Evolutionary conservation across 2,888 invertebrate species (phyloP).

Genomic region (Spodoptera littoralis): DNA sequence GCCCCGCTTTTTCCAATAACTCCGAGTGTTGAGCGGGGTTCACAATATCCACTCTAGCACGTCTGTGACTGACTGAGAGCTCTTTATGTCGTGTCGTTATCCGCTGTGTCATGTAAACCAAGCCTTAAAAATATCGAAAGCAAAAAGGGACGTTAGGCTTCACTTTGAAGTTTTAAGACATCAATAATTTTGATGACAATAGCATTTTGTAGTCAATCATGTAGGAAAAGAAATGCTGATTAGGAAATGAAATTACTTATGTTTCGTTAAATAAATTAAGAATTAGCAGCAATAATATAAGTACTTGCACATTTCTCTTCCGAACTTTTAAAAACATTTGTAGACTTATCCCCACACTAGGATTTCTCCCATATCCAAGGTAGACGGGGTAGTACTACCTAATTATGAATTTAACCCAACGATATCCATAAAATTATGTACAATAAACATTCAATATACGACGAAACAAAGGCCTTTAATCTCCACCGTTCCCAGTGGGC

Average conservation of each 20-base stretch:
- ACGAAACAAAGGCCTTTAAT: constrained; percentile 53
- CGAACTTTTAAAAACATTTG: too few relatives aligned
- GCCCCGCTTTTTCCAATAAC: constrained; percentile 50
- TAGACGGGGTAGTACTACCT: too few relatives aligned
- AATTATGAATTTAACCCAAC: constrained; percentile 14
- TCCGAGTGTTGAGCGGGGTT: constrained; percentile 47
- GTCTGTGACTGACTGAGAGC: constrained; percentile 60
- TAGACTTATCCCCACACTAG: too few relatives aligned
- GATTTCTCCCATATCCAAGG: too few relatives aligned
- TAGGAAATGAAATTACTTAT: too few relatives aligned
- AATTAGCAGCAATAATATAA: too few relatives aligned
- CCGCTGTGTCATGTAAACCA: constrained; percentile 58
- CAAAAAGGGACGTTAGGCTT: constrained; percentile 16
- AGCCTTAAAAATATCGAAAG: constrained; percentile 25
- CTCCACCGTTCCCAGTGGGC: constrained; percentile 31
- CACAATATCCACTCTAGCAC: constrained; percentile 69
- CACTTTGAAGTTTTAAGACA: not conserved
- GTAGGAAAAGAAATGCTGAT: too few relatives aligned
- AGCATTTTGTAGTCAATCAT: too few relatives aligned
- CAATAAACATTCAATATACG: constrained; percentile 28
- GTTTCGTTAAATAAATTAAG: too few relatives aligned
- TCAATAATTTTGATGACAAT: too few relatives aligned
- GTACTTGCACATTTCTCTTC: too few relatives aligned
- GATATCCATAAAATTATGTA: constrained; percentile 14
- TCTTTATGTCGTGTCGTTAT: constrained; percentile 46